Percentiles rank a stretch among this genome's conserved stretches.
These are phyloP conservation scores for Eclectus roratus DNA, from an alignment of 2,113 vertebrate species.

Conservation along the genomic window DNA sequence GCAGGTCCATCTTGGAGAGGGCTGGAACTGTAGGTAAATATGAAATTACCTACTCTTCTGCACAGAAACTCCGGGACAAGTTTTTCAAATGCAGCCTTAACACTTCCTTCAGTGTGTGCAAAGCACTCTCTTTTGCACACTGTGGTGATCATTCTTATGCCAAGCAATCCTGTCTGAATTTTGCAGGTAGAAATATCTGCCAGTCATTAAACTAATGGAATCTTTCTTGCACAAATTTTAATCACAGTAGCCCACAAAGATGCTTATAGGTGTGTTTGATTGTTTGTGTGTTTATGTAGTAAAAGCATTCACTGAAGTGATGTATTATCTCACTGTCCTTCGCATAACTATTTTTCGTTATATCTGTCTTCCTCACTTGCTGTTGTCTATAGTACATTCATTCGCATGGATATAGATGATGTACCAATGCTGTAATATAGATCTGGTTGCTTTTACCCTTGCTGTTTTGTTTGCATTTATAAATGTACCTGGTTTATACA, in stretches of 20 bases:
- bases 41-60: background rate
- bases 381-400: background rate
- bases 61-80: background rate
- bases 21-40: background rate
- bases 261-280: background rate
- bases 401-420: background rate
- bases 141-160: background rate
- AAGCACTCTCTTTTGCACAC: background rate
- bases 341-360: background rate
- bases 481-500: background rate
- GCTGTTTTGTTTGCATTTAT: background rate
- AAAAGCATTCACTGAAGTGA: background rate
- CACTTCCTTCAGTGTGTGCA: background rate
- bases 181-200: background rate
- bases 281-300: background rate
- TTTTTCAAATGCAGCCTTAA: background rate
- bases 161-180: background rate
- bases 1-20: background rate
- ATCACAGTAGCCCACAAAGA: background rate
- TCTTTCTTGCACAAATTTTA: background rate
- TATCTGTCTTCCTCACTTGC: background rate
- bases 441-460: background rate
- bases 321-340: background rate
- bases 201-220: background rate
- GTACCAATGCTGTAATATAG: background rate